Evolutionary conservation across 2,888 invertebrate genomes (phyloP), one percentile per base, ranked within the genome.

Genomic region (Charanyca ferruginea): DNA sequence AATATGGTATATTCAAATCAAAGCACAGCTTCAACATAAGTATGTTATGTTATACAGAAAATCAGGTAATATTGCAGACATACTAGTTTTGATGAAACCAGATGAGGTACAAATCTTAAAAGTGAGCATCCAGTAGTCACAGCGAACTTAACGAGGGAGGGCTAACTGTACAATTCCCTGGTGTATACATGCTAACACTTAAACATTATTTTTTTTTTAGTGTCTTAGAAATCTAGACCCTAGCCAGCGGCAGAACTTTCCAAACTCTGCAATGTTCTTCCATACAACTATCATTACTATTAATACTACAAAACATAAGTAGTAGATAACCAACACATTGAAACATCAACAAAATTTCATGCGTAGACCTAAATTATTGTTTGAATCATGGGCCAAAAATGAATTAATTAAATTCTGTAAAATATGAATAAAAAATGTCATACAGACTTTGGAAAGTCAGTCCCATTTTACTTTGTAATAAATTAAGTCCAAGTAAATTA

Each of bases 401-500:
- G 66, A 70, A 73, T 80, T 69, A 71, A 80, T 78, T 78, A 49
- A 73, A 77, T 77, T 80, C 72, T 0, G 77, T 72, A 80, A 80
- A 81, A 81, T 76, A 80, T 62, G 69, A 66, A 77, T 81, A 81
- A 70, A 82, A 86, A 87, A 77, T 82, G 72, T 85, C 67, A 73
- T 86, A 87, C 94, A 95, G 95, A 94, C 90, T 94, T 94, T 94
- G 95, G 94, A 94, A 95, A 95, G 94, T 91, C 92, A 91, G 91
- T 94, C 92, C 93, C 91, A 87, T 92, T 93, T 94, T 94, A 93
- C 91, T 93, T 94, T 93, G 94, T 93, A 95, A 95, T 95, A 95
- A 95, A 95, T 95, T 95, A 95, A 95, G 93, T 94, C 93, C 92
- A 93, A 94, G 94, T 94, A 94, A 95, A 94, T 94, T 94, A 95